These are phyloP conservation scores for Thermophis baileyi DNA, from an alignment of 2,113 vertebrate species.

Conservation along the genomic window DNA sequence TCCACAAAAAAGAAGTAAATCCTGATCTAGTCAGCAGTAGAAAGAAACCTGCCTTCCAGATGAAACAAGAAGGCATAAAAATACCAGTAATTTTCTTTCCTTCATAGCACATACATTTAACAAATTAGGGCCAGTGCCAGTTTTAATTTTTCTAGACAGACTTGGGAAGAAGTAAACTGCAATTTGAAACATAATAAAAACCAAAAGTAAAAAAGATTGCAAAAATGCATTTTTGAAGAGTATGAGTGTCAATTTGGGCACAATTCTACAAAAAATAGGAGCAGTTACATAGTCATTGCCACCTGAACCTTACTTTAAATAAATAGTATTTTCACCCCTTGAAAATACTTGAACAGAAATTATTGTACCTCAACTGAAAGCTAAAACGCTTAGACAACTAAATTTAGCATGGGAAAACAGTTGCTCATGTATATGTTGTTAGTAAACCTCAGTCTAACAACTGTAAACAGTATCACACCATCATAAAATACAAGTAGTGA, in stretches of 20 bases:
- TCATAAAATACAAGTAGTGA: not conserved
- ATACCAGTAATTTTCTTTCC: not conserved
- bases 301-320: not conserved
- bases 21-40: not conserved
- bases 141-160: conserved; percentile 31
- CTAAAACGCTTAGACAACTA: not conserved
- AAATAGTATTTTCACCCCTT: not conserved
- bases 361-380: not conserved
- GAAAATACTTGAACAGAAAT: not conserved
- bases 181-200: conserved; percentile 34
- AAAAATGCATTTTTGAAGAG: not conserved
- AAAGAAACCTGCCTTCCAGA: conserved; percentile 13
- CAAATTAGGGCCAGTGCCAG: not conserved
- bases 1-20: conserved; percentile 25
- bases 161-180: conserved; percentile 31
- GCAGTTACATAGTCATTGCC: not conserved
- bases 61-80: conserved; percentile 23
- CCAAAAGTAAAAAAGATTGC: conserved; percentile 3
- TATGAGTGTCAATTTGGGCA: not conserved
- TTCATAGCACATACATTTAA: conserved; percentile 31
- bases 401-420: not conserved
- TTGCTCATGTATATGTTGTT: not conserved
- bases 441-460: not conserved
- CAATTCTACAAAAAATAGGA: not conserved
- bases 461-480: not conserved